Percentiles rank a stretch among this genome's conserved stretches.
Conservation (phyloP, 1,140 invertebrate species). For the Mycetomoellerius zeteki region DNA sequence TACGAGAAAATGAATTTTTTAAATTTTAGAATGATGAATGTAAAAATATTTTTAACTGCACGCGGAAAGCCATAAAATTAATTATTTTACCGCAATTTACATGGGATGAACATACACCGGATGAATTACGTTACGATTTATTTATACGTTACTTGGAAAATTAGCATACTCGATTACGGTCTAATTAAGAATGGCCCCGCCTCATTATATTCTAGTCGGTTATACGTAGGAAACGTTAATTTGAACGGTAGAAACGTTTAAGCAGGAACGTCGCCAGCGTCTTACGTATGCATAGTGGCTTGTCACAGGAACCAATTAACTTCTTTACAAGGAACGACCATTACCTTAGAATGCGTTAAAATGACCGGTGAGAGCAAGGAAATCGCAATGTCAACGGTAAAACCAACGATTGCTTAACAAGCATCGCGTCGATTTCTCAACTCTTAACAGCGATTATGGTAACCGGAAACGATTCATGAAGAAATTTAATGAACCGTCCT, state of each 20-base stretch:
- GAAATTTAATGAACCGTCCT: slow-evolving; percentile 40
- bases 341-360: slow-evolving; percentile 74
- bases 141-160: slow-evolving; percentile 32
- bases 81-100: not conserved
- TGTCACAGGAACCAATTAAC: slow-evolving; percentile 79
- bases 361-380: slow-evolving; percentile 66
- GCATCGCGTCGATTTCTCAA: slow-evolving; percentile 48
- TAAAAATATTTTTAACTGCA: not conserved
- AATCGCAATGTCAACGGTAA: slow-evolving; percentile 66
- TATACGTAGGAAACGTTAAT: slow-evolving; percentile 26
- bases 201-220: slow-evolving; percentile 34
- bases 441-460: not conserved
- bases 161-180: slow-evolving; percentile 46
- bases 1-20: too few relatives aligned
- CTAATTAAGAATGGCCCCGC: slow-evolving; percentile 41
- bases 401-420: slow-evolving; percentile 41
- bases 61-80: not conserved
- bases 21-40: not conserved
- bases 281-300: slow-evolving; percentile 61
- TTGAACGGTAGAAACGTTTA: slow-evolving; percentile 59
- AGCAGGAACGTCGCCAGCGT: slow-evolving; percentile 45
- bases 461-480: slow-evolving; percentile 23
- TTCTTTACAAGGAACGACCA: slow-evolving; percentile 81
- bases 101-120: not conserved
- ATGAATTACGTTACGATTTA: slow-evolving; percentile 20